A percentile compares a stretch with the other conserved stretches of the same genome.
These are phyloP conservation scores for Limnephilus auricula DNA, from an alignment of 2,888 invertebrate genomes.

Conservation along the genomic window DNA sequence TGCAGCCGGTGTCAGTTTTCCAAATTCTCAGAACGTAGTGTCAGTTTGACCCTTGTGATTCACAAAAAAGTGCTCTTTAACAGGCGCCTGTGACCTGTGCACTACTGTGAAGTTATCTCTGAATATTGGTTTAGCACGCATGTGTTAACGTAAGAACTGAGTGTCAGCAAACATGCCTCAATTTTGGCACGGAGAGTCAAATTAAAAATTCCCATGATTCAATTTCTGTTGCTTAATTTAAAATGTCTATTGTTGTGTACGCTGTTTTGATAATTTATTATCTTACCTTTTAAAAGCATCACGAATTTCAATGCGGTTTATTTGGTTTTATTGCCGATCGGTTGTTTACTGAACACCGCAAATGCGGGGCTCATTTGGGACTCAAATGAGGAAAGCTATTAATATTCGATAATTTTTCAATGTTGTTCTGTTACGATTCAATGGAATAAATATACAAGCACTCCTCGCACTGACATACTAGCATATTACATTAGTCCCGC, in stretches of 20 bases:
- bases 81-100: background rate
- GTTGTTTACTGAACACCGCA: background rate
- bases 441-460: background rate
- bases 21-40: background rate
- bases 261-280: background rate
- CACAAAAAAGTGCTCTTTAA: background rate
- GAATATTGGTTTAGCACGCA: background rate
- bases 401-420: background rate
- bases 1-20: background rate
- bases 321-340: background rate
- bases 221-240: background rate
- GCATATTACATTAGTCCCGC: background rate
- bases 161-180: background rate
- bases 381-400: background rate
- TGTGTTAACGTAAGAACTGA: background rate
- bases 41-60: background rate
- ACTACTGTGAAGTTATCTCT: background rate
- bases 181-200: background rate
- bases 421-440: background rate
- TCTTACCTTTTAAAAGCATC: background rate
- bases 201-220: background rate
- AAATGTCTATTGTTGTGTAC: background rate
- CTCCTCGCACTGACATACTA: background rate
- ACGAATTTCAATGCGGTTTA: background rate
- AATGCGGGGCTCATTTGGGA: background rate